These are phyloP conservation scores for Sebastes glaucus DNA, from an alignment of 2,797 vertebrate genomes.

Conservation along the genomic window DNA sequence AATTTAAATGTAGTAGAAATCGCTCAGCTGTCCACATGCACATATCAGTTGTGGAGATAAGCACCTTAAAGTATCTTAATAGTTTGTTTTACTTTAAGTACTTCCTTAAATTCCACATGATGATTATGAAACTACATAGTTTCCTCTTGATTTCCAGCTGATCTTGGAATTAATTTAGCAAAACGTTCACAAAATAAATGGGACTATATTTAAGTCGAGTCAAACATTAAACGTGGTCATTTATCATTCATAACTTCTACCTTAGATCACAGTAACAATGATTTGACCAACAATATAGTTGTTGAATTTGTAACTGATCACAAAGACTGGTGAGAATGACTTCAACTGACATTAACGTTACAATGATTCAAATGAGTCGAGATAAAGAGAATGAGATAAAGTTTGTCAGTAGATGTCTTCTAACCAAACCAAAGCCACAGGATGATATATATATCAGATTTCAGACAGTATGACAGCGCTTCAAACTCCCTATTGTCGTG, in stretches of 20 bases:
- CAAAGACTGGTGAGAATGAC: not conserved
- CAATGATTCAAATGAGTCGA: not conserved
- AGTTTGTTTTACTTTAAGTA: not conserved
- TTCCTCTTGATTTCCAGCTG: not conserved
- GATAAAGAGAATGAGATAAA: not conserved
- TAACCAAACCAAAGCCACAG: not conserved
- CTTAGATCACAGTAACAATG: not conserved
- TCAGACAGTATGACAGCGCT: slow-evolving; percentile 1
- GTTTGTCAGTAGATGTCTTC: not conserved
- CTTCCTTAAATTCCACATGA: not conserved
- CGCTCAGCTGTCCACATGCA: not conserved
- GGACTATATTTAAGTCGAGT: not conserved
- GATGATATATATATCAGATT: not conserved
- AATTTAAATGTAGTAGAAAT: not conserved
- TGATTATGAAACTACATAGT: not conserved
- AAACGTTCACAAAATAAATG: not conserved
- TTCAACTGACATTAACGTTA: not conserved
- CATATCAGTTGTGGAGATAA: not conserved
- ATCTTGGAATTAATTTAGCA: not conserved
- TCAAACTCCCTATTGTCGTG: not conserved
- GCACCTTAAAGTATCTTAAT: not conserved
- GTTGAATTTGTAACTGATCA: not conserved
- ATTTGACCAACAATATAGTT: not conserved
- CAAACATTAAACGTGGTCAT: not conserved
- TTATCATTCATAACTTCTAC: not conserved